A percentile compares a stretch with the other conserved stretches of the same genome.
phyloP scores from a whole-genome alignment of 1,140 invertebrate species.

The Tetragonula clypearis region DNA sequence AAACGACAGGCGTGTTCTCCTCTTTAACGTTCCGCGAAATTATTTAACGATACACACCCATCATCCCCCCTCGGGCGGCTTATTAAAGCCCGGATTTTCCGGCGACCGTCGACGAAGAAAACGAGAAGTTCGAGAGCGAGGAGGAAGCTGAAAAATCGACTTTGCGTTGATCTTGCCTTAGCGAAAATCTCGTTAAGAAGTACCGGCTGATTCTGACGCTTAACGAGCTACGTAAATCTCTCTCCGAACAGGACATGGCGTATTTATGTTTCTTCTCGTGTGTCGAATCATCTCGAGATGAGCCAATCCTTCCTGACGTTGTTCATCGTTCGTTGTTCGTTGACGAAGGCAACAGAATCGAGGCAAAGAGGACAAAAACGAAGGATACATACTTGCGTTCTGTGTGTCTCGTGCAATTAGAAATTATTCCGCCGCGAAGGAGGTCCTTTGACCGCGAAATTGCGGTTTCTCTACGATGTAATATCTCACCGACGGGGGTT shows the following conservation, averaged over 20 bases:
- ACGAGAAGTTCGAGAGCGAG: neutral
- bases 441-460: neutral
- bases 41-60: slow-evolving; percentile 32
- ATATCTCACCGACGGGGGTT: slow-evolving; percentile 8
- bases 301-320: no score
- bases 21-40: slow-evolving; percentile 13
- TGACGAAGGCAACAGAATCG: no score
- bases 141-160: slow-evolving; percentile 1
- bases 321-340: no score
- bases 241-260: neutral
- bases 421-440: neutral
- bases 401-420: slow-evolving; percentile 18
- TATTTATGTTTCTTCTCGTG: neutral
- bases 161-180: neutral
- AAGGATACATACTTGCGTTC: neutral
- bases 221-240: slow-evolving; percentile 2
- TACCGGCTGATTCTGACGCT: neutral
- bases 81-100: slow-evolving; percentile 30
- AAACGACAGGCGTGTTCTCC: neutral
- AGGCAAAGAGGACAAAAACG: no score
- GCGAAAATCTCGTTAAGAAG: neutral
- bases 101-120: neutral
- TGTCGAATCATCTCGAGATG: neutral
- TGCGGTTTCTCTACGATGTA: neutral
- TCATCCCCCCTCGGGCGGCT: neutral